A percentile compares a stretch with the other conserved stretches of the same genome.
These are phyloP conservation scores for Pentalonia nigronervosa DNA, from an alignment of 1,140 invertebrate species.

Conservation along the genomic window DNA sequence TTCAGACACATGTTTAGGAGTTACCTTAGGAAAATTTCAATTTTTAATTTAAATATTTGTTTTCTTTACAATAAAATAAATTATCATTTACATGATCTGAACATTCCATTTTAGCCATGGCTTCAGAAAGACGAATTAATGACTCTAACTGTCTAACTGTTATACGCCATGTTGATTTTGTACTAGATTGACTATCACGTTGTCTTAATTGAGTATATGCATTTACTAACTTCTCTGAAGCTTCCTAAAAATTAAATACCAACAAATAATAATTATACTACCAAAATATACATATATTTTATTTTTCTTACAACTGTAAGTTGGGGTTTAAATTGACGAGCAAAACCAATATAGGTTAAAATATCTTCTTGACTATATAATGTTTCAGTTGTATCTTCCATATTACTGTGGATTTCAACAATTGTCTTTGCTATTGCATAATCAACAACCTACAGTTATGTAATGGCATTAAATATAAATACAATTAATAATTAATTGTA, in stretches of 20 bases:
- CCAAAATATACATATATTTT: background rate
- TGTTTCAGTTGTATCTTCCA: slow-evolving; percentile 76
- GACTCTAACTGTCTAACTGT: slow-evolving; percentile 99
- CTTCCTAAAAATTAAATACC: slow-evolving; percentile 69
- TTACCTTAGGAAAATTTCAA: slow-evolving; percentile 65
- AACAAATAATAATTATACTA: background rate
- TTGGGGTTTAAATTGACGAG: slow-evolving; percentile 94
- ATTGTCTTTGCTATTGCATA: slow-evolving; percentile 88
- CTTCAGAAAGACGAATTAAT: slow-evolving; percentile 95
- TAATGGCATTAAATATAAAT: background rate
- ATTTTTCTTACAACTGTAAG: slow-evolving; percentile 70
- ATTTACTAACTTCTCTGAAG: slow-evolving; percentile 83
- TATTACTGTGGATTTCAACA: slow-evolving; percentile 89
- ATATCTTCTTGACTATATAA: slow-evolving; percentile 88
- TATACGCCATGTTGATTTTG: slow-evolving; percentile 88
- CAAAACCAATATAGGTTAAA: slow-evolving; percentile 93
- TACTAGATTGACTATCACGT: slow-evolving; percentile 75
- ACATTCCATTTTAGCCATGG: slow-evolving; percentile 95
- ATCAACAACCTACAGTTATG: slow-evolving; percentile 60
- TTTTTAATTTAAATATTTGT: slow-evolving; percentile 13
- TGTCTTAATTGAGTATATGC: slow-evolving; percentile 89
- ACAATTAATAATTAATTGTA: too few species aligned
- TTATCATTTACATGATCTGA: slow-evolving; percentile 76
- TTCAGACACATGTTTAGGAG: slow-evolving; percentile 89
- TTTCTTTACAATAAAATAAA: background rate